Percentiles rank a stretch among this genome's conserved stretches.
Evolutionary conservation across 2,113 vertebrate species (phyloP).

Genomic region (Himantopus leucocephalus): DNA sequence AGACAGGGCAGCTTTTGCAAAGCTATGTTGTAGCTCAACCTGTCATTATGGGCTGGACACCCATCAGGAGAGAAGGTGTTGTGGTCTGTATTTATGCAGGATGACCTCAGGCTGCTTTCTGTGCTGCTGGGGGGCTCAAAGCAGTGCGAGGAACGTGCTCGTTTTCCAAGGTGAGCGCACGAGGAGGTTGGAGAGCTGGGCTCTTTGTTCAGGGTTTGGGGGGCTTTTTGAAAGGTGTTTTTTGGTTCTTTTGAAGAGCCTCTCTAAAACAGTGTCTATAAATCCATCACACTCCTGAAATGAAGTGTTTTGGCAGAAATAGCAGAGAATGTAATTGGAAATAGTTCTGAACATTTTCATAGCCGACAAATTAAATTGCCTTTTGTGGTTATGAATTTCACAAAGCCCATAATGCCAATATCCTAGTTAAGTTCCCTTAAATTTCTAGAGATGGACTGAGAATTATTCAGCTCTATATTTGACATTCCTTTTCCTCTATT

Average conservation of each 20-base stretch:
- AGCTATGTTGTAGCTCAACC: background rate
- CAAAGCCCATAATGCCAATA: background rate
- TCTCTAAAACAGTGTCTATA: background rate
- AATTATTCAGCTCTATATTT: background rate
- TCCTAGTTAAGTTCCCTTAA: background rate
- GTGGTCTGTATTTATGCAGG: background rate
- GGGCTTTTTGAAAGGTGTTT: background rate
- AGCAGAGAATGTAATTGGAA: background rate
- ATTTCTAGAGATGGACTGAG: background rate
- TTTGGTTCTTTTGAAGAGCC: background rate
- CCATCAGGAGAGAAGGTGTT: background rate
- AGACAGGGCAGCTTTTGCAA: background rate
- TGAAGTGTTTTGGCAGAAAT: background rate
- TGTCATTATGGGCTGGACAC: background rate
- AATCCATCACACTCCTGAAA: background rate
- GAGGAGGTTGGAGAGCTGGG: background rate
- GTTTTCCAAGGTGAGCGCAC: background rate
- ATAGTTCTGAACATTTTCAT: background rate
- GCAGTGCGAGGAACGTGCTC: rapidly evolving
- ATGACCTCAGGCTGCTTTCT: background rate
- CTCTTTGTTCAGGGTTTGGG: background rate
- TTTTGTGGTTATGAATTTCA: background rate
- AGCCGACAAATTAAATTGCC: background rate
- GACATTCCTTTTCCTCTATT: background rate
- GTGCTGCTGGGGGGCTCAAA: background rate